These are phyloP conservation scores for Drosophila nigrodunni DNA, from an alignment of 1,140 invertebrate species.

Conservation along the genomic window DNA sequence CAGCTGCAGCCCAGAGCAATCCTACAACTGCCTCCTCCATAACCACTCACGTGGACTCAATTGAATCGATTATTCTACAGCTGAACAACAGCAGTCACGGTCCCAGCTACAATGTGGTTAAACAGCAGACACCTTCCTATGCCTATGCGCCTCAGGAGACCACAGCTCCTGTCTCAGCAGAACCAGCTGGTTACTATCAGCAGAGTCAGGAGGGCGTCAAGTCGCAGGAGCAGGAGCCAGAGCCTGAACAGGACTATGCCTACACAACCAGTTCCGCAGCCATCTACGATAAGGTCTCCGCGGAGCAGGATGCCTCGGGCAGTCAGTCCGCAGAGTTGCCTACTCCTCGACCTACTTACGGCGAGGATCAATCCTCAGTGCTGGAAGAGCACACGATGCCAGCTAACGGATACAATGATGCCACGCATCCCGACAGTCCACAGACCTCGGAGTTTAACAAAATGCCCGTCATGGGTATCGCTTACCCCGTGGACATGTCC, in stretches of 20 bases:
- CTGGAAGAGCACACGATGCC: slow-evolving; percentile 79
- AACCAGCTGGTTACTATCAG: slow-evolving; percentile 48
- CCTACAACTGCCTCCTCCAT: slow-evolving; percentile 75
- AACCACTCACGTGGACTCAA: slow-evolving; percentile 86
- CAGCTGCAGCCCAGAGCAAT: slow-evolving; percentile 25
- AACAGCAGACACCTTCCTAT: slow-evolving; percentile 69
- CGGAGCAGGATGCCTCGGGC: slow-evolving; percentile 49
- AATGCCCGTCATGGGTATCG: slow-evolving; percentile 78
- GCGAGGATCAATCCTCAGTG: slow-evolving; percentile 57
- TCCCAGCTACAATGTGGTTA: slow-evolving; percentile 79
- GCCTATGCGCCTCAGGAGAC: slow-evolving; percentile 41
- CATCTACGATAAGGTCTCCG: slow-evolving; percentile 59
- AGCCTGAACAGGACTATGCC: slow-evolving; percentile 44
- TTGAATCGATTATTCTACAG: slow-evolving; percentile 88
- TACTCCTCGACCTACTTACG: slow-evolving; percentile 59
- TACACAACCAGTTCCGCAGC: slow-evolving; percentile 57
- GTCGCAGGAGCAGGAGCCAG: slow-evolving; percentile 31
- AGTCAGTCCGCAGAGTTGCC: slow-evolving; percentile 57
- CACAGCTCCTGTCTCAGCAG: slow-evolving; percentile 32
- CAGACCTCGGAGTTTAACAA: slow-evolving; percentile 81
- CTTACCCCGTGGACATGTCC: slow-evolving; percentile 79
- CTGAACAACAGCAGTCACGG: slow-evolving; percentile 87
- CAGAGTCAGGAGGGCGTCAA: slow-evolving; percentile 40
- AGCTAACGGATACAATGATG: slow-evolving; percentile 69
- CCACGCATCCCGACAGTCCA: slow-evolving; percentile 31